A percentile compares a stretch with the other conserved stretches of the same genome.
phyloP scores from a whole-genome alignment of 2,113 vertebrate species.

The Heterotis niloticus region DNA sequence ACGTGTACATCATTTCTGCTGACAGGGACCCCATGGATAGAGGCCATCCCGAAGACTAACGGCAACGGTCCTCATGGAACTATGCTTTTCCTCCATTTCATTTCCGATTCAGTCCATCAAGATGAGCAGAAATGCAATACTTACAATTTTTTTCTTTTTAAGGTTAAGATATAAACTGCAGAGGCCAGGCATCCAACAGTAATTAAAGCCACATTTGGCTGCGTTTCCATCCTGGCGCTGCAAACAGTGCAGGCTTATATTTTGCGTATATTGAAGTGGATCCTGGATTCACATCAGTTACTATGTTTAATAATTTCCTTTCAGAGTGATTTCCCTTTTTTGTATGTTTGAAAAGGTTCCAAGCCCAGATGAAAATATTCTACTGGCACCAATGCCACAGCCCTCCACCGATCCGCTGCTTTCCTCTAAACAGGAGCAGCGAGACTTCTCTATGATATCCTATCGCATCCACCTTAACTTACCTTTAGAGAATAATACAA shows the following conservation, averaged over 20 bases:
- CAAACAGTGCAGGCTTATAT: background rate
- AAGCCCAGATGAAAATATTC: background rate
- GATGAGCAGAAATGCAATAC: no score
- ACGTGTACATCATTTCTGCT: no score
- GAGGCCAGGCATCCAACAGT: background rate
- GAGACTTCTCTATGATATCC: background rate
- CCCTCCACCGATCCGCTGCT: background rate
- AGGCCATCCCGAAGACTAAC: no score
- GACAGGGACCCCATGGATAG: no score
- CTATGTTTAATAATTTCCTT: background rate
- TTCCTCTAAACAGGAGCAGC: background rate
- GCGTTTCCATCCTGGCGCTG: background rate
- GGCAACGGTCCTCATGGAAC: no score
- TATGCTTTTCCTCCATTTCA: no score
- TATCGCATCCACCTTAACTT: background rate
- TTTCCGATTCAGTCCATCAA: no score
- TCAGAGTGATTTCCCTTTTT: background rate
- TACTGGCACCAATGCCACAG: background rate
- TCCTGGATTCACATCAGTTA: slow-evolving; percentile 5
- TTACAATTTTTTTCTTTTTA: no score
- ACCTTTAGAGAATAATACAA: background rate
- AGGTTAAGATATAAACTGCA: no score
- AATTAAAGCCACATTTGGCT: background rate
- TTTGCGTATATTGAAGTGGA: slow-evolving; percentile 11
- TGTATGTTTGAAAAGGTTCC: background rate